Base-by-base conservation (phyloP, 1,140 invertebrate species). In the Cecropterus lyciades region DNA sequence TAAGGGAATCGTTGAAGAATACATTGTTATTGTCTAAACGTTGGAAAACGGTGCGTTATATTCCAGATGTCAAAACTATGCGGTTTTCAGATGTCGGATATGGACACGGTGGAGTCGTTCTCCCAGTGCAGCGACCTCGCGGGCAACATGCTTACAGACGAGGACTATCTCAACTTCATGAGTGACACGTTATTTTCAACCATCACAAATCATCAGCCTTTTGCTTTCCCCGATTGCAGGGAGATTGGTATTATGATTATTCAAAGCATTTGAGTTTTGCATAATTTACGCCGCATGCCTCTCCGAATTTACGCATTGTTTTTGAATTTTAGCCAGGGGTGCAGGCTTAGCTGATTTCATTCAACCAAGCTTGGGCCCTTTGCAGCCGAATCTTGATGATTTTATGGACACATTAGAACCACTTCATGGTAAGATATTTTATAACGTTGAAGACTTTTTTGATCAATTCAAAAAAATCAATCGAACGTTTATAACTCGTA, bases 321-420 rank as follows among this genome's bases (percentile, higher is more conserved):
- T 79, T 80, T 79, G 74, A 72, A 59, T 75, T 93, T 70, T 76
- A 95, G 95, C 94, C 30, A 93, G 94, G 82, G 95, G 93, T 70
- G 94, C 91, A 33, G 84, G 86, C 72, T 85, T 92, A 80, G 97
- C 98, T 11, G 98, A 99, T 93, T 98, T 99, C 80, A 99, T 99
- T 89, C 99, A 99, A 93, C 99, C 99, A 53, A 99, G 98, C 85
- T 94, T 99, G 72, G 96, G 98, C 53, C 98, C 98, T 60, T 93
- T 99, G 40, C 99, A 99, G 87, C 99, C 98, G 66, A 98, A 98
- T 93, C 94, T 99, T 73, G 98, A 99, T 86, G 99, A 99, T 92
- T 98, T 98, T 88, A 98, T 97, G 96, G 97, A 97, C 78, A 98
- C 97, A 77, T 95, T 97, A 81, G 96, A 97, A 82, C 96, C 96